phyloP scores from a whole-genome alignment of 2,113 vertebrate genomes.

The Desmodus rotundus region DNA sequence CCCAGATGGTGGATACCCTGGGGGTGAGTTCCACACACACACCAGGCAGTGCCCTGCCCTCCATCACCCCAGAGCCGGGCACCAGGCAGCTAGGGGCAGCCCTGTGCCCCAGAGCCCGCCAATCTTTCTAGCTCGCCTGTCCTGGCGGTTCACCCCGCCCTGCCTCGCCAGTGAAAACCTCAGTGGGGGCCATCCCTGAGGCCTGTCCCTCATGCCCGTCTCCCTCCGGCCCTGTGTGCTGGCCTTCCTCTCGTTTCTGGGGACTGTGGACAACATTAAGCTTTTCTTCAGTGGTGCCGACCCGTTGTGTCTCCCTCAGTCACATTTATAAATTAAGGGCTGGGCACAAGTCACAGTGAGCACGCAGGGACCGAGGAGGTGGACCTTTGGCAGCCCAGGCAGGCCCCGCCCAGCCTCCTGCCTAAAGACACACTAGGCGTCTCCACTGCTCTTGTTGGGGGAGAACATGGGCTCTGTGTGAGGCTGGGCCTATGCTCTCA shows the following conservation, averaged over 20 bases:
- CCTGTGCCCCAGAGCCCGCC: not conserved
- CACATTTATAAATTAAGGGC: not conserved
- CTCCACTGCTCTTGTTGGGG: rapidly evolving
- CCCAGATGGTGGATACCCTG: not conserved
- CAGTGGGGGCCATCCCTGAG: rapidly evolving
- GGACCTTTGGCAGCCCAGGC: rapidly evolving
- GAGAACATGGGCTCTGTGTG: rapidly evolving
- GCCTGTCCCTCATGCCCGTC: too few relatives aligned
- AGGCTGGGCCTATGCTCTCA: rapidly evolving
- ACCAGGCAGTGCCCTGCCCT: too few relatives aligned
- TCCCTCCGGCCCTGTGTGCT: rapidly evolving
- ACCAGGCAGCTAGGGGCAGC: not conserved
- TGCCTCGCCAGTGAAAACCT: not conserved
- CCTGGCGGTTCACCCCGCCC: not conserved
- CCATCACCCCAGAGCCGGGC: rapidly evolving
- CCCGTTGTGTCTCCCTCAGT: not conserved
- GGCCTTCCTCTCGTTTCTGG: too few relatives aligned
- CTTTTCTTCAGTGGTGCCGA: rapidly evolving
- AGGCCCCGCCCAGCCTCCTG: rapidly evolving
- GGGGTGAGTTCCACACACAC: not conserved
- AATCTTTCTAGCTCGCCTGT: rapidly evolving
- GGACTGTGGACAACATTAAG: not conserved
- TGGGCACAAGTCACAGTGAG: rapidly evolving
- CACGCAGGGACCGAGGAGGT: rapidly evolving
- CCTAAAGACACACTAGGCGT: rapidly evolving